These are phyloP conservation scores for Meandrusa payeni DNA, from an alignment of 2,888 invertebrate species.

Conservation along the genomic window DNA sequence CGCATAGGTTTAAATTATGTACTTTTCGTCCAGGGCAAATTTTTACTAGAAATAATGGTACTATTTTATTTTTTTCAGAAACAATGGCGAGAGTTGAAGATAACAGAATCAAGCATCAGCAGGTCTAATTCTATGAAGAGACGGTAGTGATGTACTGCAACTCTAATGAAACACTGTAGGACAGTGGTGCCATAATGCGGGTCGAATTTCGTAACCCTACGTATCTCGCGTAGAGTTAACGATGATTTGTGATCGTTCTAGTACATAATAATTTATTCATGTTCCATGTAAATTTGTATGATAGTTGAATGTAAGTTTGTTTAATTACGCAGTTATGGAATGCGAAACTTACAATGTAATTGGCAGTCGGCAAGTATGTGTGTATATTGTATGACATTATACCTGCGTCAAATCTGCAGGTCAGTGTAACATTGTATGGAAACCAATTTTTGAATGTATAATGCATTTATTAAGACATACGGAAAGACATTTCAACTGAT, in stretches of 20 bases:
- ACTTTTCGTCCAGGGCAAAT: no score
- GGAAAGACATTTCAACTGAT: no score
- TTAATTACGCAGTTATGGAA: no score
- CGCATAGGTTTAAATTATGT: no score
- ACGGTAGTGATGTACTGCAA: slow-evolving; percentile 28
- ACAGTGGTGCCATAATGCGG: slow-evolving; percentile 28
- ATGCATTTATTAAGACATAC: no score
- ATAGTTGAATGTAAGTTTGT: slow-evolving; percentile 6
- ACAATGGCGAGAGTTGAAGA: slow-evolving; percentile 72
- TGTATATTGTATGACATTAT: no score
- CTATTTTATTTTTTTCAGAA: slow-evolving; percentile 49
- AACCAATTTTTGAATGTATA: no score
- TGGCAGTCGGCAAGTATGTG: no score
- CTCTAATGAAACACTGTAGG: slow-evolving; percentile 17
- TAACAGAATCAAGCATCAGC: slow-evolving; percentile 54
- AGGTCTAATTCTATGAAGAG: slow-evolving; percentile 39
- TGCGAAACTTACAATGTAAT: no score
- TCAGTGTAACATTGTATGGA: no score
- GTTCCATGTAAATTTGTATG: slow-evolving; percentile 18
- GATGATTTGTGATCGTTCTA: slow-evolving; percentile 16
- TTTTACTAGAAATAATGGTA: no score
- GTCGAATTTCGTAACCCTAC: slow-evolving; percentile 19
- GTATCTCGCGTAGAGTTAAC: slow-evolving; percentile 12
- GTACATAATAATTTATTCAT: slow-evolving; percentile 20
- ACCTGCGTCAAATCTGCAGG: no score